Evolutionary conservation across 64 coral and sea anemone species (phyloP).

Genomic region (Stylophora pistillata): DNA sequence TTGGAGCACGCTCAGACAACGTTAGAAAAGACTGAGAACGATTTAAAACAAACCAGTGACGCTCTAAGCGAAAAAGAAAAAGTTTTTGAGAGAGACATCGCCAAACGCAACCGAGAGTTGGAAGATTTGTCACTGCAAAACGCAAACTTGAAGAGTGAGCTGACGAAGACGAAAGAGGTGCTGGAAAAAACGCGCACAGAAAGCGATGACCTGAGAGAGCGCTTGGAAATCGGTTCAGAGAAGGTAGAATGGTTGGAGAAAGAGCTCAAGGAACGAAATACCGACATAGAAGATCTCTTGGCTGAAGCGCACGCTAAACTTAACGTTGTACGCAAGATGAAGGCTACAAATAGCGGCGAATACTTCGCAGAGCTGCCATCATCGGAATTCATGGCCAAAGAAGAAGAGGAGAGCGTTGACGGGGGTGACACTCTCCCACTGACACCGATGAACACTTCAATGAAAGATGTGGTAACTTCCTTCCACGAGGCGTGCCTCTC

Average conservation of each 20-base stretch:
- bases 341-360: constrained; percentile 50
- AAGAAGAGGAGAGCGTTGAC: constrained; percentile 39
- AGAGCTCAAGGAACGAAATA: constrained; percentile 47
- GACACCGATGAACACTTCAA: constrained; percentile 27
- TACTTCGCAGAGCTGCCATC: constrained; percentile 47
- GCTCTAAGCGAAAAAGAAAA: constrained; percentile 67
- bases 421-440: constrained; percentile 23
- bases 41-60: constrained; percentile 57
- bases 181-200: constrained; percentile 57
- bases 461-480: constrained; percentile 64
- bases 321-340: constrained; percentile 83
- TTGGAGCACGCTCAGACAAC: constrained; percentile 49
- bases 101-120: constrained; percentile 39
- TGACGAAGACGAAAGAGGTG: constrained; percentile 57
- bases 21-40: constrained; percentile 35
- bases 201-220: constrained; percentile 67
- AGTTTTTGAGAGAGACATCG: constrained; percentile 31
- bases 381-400: constrained; percentile 22
- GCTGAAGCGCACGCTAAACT: constrained; percentile 87
- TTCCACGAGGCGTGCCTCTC: constrained; percentile 74
- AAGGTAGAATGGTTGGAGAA: constrained; percentile 66
- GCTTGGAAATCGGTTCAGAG: constrained; percentile 46
- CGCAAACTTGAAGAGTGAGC: constrained; percentile 40
- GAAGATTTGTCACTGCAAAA: constrained; percentile 29
- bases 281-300: constrained; percentile 67